A percentile compares a stretch with the other conserved stretches of the same genome.
Conservation (phyloP, 2,113 vertebrate species). For the Ciconia maguari region DNA sequence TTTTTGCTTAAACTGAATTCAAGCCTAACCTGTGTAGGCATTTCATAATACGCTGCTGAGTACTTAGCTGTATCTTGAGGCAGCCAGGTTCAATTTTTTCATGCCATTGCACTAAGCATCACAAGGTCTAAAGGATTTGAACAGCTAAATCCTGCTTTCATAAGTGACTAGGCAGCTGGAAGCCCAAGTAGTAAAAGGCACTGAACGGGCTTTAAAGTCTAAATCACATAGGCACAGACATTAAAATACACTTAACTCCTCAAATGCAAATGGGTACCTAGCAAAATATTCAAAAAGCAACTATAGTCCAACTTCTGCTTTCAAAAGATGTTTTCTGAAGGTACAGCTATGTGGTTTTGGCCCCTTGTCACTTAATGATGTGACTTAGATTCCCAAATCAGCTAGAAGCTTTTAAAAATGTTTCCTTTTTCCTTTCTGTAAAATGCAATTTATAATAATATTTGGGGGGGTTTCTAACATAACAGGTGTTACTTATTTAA, state of each 20-base stretch:
- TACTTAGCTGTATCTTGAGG: neutral
- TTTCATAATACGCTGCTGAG: neutral
- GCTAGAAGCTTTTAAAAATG: neutral
- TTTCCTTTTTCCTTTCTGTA: neutral
- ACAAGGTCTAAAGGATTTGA: neutral
- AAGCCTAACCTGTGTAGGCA: neutral
- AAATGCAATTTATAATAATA: neutral
- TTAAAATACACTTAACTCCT: neutral
- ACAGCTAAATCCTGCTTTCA: neutral
- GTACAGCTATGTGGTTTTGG: neutral
- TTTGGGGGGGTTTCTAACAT: neutral
- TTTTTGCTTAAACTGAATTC: neutral
- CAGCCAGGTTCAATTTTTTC: neutral
- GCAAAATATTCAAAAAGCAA: neutral
- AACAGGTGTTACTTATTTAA: neutral
- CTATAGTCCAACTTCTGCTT: neutral
- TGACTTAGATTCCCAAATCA: neutral
- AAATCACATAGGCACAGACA: neutral
- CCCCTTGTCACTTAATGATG: neutral
- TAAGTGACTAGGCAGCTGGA: neutral
- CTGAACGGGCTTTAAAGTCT: neutral
- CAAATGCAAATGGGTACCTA: neutral
- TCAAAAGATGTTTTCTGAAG: neutral
- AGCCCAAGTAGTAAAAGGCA: neutral
- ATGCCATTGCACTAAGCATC: neutral